A percentile compares a stretch with the other conserved stretches of the same genome.
Evolutionary conservation across 2,888 invertebrate species (phyloP).

Genomic region (Eupeodes luniger): DNA sequence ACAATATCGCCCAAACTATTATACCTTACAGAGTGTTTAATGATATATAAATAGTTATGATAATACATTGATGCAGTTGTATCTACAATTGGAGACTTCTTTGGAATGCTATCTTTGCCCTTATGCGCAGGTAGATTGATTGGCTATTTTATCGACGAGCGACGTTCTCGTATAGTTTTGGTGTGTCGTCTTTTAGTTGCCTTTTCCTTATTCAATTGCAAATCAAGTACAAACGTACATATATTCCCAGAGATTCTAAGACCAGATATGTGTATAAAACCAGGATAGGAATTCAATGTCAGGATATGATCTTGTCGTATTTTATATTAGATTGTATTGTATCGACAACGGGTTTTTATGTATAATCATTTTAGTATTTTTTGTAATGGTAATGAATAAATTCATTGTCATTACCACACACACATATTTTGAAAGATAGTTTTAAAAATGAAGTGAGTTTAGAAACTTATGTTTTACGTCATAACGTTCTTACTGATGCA

Average conservation of each 20-base stretch:
- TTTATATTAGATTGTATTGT: background rate
- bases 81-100: slow-evolving; percentile 1
- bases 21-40: slow-evolving; percentile 1
- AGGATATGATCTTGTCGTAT: background rate
- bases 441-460: background rate
- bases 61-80: background rate
- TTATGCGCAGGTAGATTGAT: slow-evolving; percentile 71
- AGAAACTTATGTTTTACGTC: background rate
- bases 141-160: slow-evolving; percentile 56
- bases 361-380: background rate
- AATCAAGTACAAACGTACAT: background rate
- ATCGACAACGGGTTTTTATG: background rate
- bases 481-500: background rate
- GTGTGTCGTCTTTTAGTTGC: slow-evolving; percentile 33
- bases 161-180: slow-evolving; percentile 32
- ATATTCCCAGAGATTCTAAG: slow-evolving; percentile 3
- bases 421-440: background rate
- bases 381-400: background rate
- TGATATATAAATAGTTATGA: background rate
- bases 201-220: slow-evolving; percentile 15
- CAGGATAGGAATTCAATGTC: slow-evolving; percentile 61
- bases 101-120: slow-evolving; percentile 46
- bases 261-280: slow-evolving; percentile 54
- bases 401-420: background rate
- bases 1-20: background rate